A percentile compares a stretch with the other conserved stretches of the same genome.
These are phyloP conservation scores for Aphrocallistes beatrix DNA, from an alignment of 37 sponge, comb jelly and placozoan genomes.

Conservation along the genomic window DNA sequence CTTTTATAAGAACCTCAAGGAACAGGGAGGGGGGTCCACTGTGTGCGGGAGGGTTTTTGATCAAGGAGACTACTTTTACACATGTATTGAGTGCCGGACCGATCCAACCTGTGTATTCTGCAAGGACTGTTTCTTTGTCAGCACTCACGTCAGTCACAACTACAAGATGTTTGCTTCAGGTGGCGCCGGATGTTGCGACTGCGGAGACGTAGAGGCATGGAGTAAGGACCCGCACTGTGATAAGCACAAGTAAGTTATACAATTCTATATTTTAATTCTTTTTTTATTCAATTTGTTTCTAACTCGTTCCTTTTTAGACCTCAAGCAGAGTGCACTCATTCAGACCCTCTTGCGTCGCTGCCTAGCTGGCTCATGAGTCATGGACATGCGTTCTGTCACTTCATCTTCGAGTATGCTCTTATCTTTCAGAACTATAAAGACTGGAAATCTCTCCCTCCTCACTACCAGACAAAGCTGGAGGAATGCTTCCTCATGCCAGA, in stretches of 20 bases:
- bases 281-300: too few relatives aligned
- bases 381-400: slow-evolving; percentile 5
- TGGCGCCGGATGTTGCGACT: slow-evolving; percentile 85
- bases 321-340: not conserved
- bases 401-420: not conserved
- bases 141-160: slow-evolving; percentile 36
- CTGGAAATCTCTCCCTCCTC: not conserved
- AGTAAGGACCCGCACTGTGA: slow-evolving; percentile 46
- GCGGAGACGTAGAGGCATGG: slow-evolving; percentile 88
- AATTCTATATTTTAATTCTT: too few relatives aligned
- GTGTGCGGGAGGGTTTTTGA: not conserved
- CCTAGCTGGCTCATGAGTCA: not conserved
- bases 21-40: not conserved
- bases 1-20: not conserved
- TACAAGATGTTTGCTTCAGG: slow-evolving; percentile 50
- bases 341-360: not conserved
- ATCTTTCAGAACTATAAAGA: not conserved
- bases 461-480: not conserved
- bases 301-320: too few relatives aligned
- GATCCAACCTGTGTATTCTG: slow-evolving; percentile 84
- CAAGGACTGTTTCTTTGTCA: slow-evolving; percentile 71
- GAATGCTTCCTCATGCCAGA: not conserved
- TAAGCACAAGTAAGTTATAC: slow-evolving; percentile 31
- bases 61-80: not conserved
- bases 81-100: slow-evolving; percentile 63